A percentile compares a stretch with the other conserved stretches of the same genome.
Conservation (phyloP, 2,888 invertebrate genomes). For the Nomada flava region DNA sequence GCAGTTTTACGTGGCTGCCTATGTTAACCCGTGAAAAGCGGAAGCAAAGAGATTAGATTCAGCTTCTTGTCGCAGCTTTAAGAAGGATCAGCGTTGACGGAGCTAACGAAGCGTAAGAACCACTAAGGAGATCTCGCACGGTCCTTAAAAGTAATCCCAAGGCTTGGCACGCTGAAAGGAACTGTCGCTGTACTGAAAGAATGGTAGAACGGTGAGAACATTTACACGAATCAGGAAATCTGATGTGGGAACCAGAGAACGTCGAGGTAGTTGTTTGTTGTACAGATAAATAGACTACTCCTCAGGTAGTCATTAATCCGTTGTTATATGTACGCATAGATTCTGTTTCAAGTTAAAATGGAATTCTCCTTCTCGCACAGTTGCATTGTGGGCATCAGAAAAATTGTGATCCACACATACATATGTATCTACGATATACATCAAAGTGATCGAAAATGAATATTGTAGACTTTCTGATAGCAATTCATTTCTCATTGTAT, state of each 20-base stretch:
- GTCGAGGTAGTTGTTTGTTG: not conserved
- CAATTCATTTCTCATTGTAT: too few species aligned
- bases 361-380: not conserved
- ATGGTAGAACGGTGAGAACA: not conserved
- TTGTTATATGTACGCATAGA: not conserved
- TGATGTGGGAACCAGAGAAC: not conserved
- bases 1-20: not conserved
- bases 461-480: too few species aligned
- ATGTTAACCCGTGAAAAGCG: conserved; percentile 43
- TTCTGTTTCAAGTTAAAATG: not conserved
- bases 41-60: conserved; percentile 68
- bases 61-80: conserved; percentile 63
- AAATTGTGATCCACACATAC: too few species aligned
- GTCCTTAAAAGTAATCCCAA: conserved; percentile 73
- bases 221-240: too few species aligned
- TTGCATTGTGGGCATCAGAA: too few species aligned
- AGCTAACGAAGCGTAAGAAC: conserved; percentile 77
- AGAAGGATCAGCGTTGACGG: conserved; percentile 78
- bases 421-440: too few species aligned
- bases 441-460: too few species aligned
- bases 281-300: conserved; percentile 2
- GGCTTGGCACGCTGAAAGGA: conserved; percentile 57
- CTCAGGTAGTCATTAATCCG: not conserved
- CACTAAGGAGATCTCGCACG: conserved; percentile 66
- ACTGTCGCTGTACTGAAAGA: conserved; percentile 35